Base-by-base conservation (phyloP, 1,140 invertebrate genomes). In the Bombus breviceps region DNA sequence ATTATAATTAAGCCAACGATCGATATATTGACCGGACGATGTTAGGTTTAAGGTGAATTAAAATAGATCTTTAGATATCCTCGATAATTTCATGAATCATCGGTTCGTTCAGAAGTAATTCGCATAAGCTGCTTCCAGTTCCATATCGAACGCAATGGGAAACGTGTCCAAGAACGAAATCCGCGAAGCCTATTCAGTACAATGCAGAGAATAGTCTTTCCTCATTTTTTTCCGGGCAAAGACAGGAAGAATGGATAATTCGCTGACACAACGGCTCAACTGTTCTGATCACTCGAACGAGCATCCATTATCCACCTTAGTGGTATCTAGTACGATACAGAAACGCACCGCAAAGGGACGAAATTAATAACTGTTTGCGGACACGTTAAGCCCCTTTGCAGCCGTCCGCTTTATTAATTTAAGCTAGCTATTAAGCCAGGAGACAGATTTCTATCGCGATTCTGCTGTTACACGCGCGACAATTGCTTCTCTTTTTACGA, bases 281-380 rank as follows among this genome's bases (percentile, higher is more conserved):
- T 41, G 43, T 77, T 83, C 53, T 78, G 81, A 83, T 86, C 85
- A 83, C 81, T 83, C 74, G 85, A 86, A 85, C 86, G 88, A 37
- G 53, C 81, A 84, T 90, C 83, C 88, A 90, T 90, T 90, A 90
- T 90, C 86, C 86, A 90, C 86, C 81, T 90, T 86, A 77, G 85
- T 47, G 59, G 75, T 86, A 71, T 66, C 88, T 32, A 57, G 59
- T 73, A 53, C 81, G 57, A 41, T 41, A 47, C 74, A 43, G 76
- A 72, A 66, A 80, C 62, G 62, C 34, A 57, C 57, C 64, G 62
- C 89, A 90, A 91, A 90, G 89, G 80, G 73, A 81, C 57, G 81
- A 91, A 91, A 91, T 91, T 91, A 91, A 91, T 91, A 91, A 90
- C 86, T 91, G 89, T 91, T 91, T 91, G 89, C 89, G 66, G 83